phyloP scores from a whole-genome alignment of 2,888 invertebrate genomes.

The Urechis unicinctus region DNA sequence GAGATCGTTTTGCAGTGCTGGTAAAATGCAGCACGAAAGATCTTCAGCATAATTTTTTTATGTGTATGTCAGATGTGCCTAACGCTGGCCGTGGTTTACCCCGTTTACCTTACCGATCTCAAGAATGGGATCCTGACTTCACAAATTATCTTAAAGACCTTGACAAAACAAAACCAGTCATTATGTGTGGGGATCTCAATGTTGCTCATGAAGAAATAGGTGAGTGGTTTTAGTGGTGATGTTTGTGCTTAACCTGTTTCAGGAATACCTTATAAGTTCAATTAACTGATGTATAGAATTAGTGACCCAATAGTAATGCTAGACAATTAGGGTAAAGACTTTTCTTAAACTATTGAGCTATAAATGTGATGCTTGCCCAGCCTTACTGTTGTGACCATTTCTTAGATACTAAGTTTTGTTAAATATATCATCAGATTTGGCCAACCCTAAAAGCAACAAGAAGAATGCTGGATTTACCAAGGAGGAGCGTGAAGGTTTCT shows the following conservation, averaged over 20 bases:
- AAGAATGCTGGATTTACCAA: slow-evolving; percentile 87
- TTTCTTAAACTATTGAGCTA: too few species aligned
- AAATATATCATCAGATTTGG: slow-evolving; percentile 63
- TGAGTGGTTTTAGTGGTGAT: slow-evolving; percentile 48
- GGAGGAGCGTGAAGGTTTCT: slow-evolving; percentile 88
- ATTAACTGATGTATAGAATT: too few species aligned
- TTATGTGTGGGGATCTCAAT: slow-evolving; percentile 95
- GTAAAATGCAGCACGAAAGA: too few species aligned
- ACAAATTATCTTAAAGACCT: slow-evolving; percentile 69
- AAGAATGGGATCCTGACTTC: slow-evolving; percentile 81
- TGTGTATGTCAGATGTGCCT: slow-evolving; percentile 67
- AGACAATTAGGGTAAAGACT: too few species aligned
- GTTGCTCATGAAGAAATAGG: slow-evolving; percentile 93
- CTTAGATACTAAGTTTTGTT: too few species aligned
- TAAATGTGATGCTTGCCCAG: too few species aligned
- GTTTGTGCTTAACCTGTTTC: too few species aligned
- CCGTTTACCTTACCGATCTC: slow-evolving; percentile 75
- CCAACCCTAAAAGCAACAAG: slow-evolving; percentile 89
- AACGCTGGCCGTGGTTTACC: slow-evolving; percentile 87
- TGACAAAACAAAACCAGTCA: slow-evolving; percentile 84
- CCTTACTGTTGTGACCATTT: too few species aligned
- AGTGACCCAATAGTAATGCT: too few species aligned
- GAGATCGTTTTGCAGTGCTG: too few species aligned
- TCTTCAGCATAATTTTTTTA: too few species aligned
- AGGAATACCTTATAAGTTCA: too few species aligned